phyloP scores from a whole-genome alignment of 2,888 invertebrate genomes.

The Hypena proboscidalis region DNA sequence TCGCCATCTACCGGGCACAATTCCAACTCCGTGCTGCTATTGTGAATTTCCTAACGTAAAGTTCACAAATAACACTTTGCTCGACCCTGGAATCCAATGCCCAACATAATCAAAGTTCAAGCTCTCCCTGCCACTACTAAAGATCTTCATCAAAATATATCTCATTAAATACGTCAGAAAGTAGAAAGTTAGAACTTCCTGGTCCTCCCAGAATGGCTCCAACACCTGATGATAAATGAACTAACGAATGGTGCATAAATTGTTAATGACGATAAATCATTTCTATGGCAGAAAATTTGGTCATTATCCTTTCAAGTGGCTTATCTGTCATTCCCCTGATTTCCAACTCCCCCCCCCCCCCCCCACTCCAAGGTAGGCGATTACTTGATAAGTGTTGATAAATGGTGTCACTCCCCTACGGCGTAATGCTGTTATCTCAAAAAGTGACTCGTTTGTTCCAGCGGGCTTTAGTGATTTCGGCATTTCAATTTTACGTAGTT shows the following conservation, averaged over 20 bases:
- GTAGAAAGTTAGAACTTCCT: neutral
- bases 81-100: too few relatives aligned
- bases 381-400: slow-evolving; percentile 35
- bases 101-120: too few relatives aligned
- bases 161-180: too few relatives aligned
- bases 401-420: slow-evolving; percentile 32
- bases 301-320: slow-evolving; percentile 36
- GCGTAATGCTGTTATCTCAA: slow-evolving; percentile 3
- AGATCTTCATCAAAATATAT: too few relatives aligned
- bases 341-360: too few relatives aligned
- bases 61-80: too few relatives aligned
- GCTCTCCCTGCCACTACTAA: too few relatives aligned
- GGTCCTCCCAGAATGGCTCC: neutral
- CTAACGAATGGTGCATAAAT: slow-evolving; percentile 8
- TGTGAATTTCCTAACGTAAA: too few relatives aligned
- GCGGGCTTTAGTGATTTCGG: neutral
- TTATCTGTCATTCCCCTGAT: slow-evolving; percentile 38
- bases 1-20: too few relatives aligned
- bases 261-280: slow-evolving; percentile 30
- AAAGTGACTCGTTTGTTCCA: neutral
- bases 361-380: slow-evolving; percentile 19
- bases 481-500: too few relatives aligned
- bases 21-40: too few relatives aligned
- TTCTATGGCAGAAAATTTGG: slow-evolving; percentile 25
- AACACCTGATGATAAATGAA: slow-evolving; percentile 10